phyloP scores from a whole-genome alignment of 1,140 invertebrate genomes.

The Capitella teleta region DNA sequence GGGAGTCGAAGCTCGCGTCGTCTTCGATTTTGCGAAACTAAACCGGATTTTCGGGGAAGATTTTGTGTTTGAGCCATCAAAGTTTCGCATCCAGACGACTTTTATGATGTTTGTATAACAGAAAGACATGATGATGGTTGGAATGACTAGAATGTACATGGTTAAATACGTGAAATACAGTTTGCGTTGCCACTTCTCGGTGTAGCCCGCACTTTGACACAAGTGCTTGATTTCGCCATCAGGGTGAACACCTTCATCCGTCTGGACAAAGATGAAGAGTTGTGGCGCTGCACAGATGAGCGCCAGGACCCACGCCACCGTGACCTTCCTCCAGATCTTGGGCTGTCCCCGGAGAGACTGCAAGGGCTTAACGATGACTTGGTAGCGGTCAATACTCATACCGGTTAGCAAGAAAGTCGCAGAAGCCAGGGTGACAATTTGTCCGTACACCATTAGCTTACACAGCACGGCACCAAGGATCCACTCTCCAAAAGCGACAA shows the following conservation, averaged over 20 bases:
- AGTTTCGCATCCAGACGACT: constrained; percentile 33
- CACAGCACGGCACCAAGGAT: constrained; percentile 34
- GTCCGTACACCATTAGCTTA: constrained; percentile 41
- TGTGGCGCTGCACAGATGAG: constrained; percentile 43
- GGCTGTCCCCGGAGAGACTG: constrained; percentile 8
- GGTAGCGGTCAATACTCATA: constrained; percentile 43
- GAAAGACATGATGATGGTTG: constrained; percentile 27
- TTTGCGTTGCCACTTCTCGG: constrained; percentile 29
- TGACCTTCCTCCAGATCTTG: constrained; percentile 27
- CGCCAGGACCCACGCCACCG: constrained; percentile 40
- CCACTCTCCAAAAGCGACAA: constrained; percentile 44
- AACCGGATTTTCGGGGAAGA: no score
- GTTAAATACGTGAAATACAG: constrained; percentile 32
- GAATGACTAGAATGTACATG: constrained; percentile 25
- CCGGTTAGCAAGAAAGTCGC: constrained; percentile 42
- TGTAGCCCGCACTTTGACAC: constrained; percentile 28
- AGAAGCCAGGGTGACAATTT: constrained; percentile 42
- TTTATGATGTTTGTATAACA: constrained; percentile 31
- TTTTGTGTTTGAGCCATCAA: background rate
- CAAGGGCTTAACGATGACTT: constrained; percentile 32
- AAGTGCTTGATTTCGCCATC: constrained; percentile 15
- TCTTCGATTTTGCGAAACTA: no score
- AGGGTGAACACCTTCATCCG: constrained; percentile 9
- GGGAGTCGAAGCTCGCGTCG: no score
- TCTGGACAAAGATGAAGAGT: constrained; percentile 41